Evolutionary conservation across 2,113 vertebrate species (phyloP).

Genomic region (Cyprinodon tularosa): DNA sequence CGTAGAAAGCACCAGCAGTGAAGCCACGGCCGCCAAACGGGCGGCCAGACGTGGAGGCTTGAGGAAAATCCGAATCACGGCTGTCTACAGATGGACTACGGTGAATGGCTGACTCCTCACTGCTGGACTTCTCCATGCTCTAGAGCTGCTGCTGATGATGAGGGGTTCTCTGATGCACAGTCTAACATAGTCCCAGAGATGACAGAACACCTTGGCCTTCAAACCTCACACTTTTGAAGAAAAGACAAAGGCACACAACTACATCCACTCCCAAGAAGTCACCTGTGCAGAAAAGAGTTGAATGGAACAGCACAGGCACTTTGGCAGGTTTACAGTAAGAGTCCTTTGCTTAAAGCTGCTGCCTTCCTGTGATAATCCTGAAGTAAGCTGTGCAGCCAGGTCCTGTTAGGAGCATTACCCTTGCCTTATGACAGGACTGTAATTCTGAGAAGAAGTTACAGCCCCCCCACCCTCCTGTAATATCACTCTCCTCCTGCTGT

Average conservation of each 20-base stretch:
- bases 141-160: constrained; percentile 78
- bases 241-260: constrained; percentile 20
- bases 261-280: constrained; percentile 44
- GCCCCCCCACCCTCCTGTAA: constrained; percentile 34
- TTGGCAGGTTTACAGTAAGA: constrained; percentile 21
- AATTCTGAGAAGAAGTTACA: constrained; percentile 52
- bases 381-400: constrained; percentile 43
- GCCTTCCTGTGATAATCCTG: constrained; percentile 53
- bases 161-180: constrained; percentile 73
- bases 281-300: constrained; percentile 19
- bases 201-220: constrained; percentile 43
- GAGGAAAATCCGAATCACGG: constrained; percentile 91
- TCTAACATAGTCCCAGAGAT: constrained; percentile 86
- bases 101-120: constrained; percentile 97
- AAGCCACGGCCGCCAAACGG: constrained; percentile 92
- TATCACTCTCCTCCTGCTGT: constrained; percentile 47
- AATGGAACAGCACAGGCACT: constrained; percentile 37
- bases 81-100: constrained; percentile 98
- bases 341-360: constrained; percentile 37
- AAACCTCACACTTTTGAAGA: constrained; percentile 35
- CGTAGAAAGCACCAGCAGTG: constrained; percentile 97
- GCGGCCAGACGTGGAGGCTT: constrained; percentile 91
- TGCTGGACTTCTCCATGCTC: constrained; percentile 99
- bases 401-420: constrained; percentile 56
- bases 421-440: constrained; percentile 22